Base-by-base conservation (phyloP, 2,113 vertebrate species). In the Crypturellus undulatus region DNA sequence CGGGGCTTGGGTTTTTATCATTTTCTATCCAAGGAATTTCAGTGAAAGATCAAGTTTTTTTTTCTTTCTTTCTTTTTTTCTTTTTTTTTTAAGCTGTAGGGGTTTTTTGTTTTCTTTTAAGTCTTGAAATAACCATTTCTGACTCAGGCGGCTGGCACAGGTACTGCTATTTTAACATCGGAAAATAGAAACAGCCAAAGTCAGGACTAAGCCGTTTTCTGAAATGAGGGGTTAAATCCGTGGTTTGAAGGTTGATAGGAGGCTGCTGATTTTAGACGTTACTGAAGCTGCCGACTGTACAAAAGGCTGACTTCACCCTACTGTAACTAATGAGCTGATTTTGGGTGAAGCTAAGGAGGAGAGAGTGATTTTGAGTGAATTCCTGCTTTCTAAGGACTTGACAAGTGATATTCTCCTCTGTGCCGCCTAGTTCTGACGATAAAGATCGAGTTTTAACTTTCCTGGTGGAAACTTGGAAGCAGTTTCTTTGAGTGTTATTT, bases 111-210 rank as follows among this genome's bases (percentile, higher is more conserved):
- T 30, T 56, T 56, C 28, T 56, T 8, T 54, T 28, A 56, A 56
- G 32, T 75, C 75, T 81, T 90, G 79, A 89, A 95, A 83, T 87
- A 92, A 81, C 73, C 49, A 51, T 54, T 82, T 56, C 80, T 93
- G 87, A 88, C 51, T 90, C 72, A 81, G 69, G 73, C 84, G 88
- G 32, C 52, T 76, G 70, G 73, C 79, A 68, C 79, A 78, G 28
- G 43, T 73, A 60, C 47, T 92, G 68, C 40, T 70, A 73, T 91
- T 94, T 88, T 79, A 71, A 79, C 62, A 58, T 8, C 42, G n/a
- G 59, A 36, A 64, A 47, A 58, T 4, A 52, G 24, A 84, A 34
- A 17, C 68, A 51, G 38, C 12, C 87, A 38, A 94, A 80, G 13
- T 72, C 1, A 7, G 62, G 58, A 36, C 42, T 28, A 70, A 70